Percentiles rank a stretch among this genome's conserved stretches.
phyloP scores from a whole-genome alignment of 2,113 vertebrate species.

The Brienomyrus brachyistius region DNA sequence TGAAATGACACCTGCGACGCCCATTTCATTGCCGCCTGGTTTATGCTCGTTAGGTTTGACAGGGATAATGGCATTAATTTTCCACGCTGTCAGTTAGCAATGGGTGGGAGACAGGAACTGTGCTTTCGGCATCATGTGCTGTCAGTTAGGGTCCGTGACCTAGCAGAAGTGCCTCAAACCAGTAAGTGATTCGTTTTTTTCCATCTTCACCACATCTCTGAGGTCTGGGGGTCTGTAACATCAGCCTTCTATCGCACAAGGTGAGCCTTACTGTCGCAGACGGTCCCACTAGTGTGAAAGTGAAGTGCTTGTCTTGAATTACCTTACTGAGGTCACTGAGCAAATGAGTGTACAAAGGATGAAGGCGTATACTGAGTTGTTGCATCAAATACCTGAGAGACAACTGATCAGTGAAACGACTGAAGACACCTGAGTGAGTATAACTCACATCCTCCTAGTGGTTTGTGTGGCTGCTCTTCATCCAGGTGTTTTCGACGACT shows the following conservation, averaged over 20 bases:
- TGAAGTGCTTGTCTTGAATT: background rate
- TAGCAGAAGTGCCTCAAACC: background rate
- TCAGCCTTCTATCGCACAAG: background rate
- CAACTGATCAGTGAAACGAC: background rate
- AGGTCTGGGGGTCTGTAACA: background rate
- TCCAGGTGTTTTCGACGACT: background rate
- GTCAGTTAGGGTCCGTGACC: background rate
- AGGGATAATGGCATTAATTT: background rate
- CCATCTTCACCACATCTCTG: background rate
- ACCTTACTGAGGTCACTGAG: background rate
- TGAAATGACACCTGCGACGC: background rate
- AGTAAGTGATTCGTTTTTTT: background rate
- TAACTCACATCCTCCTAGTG: background rate
- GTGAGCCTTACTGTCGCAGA: background rate
- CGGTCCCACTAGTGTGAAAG: background rate
- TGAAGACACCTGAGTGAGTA: background rate
- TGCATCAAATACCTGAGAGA: background rate
- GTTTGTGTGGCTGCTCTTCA: background rate
- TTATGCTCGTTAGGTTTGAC: background rate
- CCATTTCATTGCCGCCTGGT: background rate
- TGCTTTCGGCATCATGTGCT: background rate
- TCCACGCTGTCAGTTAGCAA: background rate
- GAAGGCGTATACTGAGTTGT: background rate
- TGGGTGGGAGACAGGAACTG: background rate
- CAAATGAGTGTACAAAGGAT: background rate